Evolutionary conservation across 2,797 vertebrate species (phyloP).

Genomic region (Xenentodon cancila): DNA sequence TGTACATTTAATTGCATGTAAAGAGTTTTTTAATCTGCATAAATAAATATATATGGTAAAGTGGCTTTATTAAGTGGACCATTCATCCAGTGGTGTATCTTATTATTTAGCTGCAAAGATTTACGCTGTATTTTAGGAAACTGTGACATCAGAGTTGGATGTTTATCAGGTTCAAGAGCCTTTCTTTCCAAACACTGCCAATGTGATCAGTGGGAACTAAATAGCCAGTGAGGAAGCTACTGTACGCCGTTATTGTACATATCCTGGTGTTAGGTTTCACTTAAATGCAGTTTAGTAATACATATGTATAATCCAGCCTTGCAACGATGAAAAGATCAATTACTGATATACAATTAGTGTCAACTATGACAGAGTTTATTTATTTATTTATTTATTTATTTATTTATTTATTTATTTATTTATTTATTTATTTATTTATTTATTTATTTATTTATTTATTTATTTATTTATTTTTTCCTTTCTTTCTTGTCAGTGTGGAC

Average conservation of each 20-base stretch:
- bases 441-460: too few species aligned
- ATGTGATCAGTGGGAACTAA: too few species aligned
- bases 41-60: not conserved
- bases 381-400: too few species aligned
- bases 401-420: too few species aligned
- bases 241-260: too few species aligned
- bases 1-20: not conserved
- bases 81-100: not conserved
- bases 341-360: not conserved
- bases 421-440: too few species aligned
- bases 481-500: too few species aligned
- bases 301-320: not conserved
- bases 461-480: too few species aligned
- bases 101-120: not conserved
- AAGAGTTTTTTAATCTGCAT: not conserved
- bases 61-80: not conserved
- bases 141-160: not conserved
- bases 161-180: not conserved
- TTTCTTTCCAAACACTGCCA: too few species aligned
- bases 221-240: too few species aligned
- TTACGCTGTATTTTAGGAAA: not conserved
- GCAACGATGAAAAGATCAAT: not conserved
- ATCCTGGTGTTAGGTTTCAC: not conserved
- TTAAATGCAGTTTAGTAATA: not conserved
- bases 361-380: not conserved